These are phyloP conservation scores for Sebastes paucispinis DNA, from an alignment of 2,797 vertebrate genomes.

Conservation along the genomic window DNA sequence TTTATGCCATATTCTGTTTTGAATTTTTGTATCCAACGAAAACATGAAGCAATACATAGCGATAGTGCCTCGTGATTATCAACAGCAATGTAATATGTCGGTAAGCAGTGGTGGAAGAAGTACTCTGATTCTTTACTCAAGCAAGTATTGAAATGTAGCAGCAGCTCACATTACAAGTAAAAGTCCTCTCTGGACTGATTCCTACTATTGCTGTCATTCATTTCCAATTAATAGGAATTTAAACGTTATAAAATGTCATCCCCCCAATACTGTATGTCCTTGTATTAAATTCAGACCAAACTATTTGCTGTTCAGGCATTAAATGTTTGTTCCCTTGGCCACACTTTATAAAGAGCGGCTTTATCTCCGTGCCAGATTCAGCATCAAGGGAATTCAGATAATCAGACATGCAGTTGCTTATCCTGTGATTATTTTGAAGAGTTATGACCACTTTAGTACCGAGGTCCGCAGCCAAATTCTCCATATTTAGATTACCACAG, in stretches of 20 bases:
- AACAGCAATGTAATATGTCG: background rate
- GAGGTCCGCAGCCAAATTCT: constrained; percentile 64
- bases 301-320: constrained; percentile 24
- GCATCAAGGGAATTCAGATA: constrained; percentile 47
- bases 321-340: constrained; percentile 23
- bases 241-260: background rate
- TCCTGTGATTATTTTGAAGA: constrained; percentile 59
- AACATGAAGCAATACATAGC: background rate
- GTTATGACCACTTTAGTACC: constrained; percentile 46
- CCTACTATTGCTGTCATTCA: background rate
- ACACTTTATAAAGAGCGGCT: constrained; percentile 36
- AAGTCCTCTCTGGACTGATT: background rate
- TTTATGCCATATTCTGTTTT: background rate
- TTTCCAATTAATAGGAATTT: background rate
- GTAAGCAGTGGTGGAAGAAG: background rate
- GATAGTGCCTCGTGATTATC: background rate
- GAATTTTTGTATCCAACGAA: background rate
- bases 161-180: background rate
- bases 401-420: constrained; percentile 70
- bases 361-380: constrained; percentile 40
- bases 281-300: background rate
- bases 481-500: constrained; percentile 66
- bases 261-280: background rate
- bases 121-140: background rate
- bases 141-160: background rate